These are phyloP conservation scores for Globodera rostochiensis DNA, from an alignment of 1,140 invertebrate species.

Conservation along the genomic window DNA sequence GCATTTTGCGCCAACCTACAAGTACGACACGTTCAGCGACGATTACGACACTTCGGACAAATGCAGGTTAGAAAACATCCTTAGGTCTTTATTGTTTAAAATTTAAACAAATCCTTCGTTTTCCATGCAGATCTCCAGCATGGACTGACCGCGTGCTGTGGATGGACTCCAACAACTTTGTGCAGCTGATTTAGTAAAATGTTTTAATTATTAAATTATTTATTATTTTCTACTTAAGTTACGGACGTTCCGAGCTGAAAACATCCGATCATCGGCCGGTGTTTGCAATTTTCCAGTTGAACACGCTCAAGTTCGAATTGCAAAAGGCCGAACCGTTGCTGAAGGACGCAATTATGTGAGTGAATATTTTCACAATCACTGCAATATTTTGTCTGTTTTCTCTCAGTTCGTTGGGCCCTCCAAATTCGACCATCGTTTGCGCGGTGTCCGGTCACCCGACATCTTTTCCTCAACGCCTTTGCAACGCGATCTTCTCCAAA, in stretches of 20 bases:
- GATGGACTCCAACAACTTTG: conserved; percentile 74
- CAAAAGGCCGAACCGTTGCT: conserved; percentile 23
- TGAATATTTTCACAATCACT: conserved; percentile 18
- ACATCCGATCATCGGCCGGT: conserved; percentile 85
- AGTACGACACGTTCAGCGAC: conserved; percentile 97
- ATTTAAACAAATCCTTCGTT: background rate
- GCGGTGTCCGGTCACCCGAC: conserved; percentile 35
- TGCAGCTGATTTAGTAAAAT: conserved; percentile 68
- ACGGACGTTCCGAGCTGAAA: conserved; percentile 85
- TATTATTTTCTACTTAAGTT: conserved; percentile 43
- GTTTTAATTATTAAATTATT: background rate
- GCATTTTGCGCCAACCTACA: conserved; percentile 93
- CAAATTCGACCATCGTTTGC: conserved; percentile 57
- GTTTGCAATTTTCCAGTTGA: conserved; percentile 49
- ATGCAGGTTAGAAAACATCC: conserved; percentile 67
- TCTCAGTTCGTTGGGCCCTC: conserved; percentile 59
- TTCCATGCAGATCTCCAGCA: conserved; percentile 73
- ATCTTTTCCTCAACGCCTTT: conserved; percentile 50
- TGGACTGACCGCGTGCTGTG: conserved; percentile 96
- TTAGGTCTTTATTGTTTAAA: conserved; percentile 70
- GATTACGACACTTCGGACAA: conserved; percentile 99
- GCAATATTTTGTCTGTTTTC: conserved; percentile 2
- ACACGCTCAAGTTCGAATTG: conserved; percentile 34
- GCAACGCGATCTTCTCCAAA: conserved; percentile 45
- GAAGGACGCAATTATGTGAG: conserved; percentile 28